Evolutionary conservation across 1,140 invertebrate species (phyloP).

Genomic region (Bathynomus jamesi): DNA sequence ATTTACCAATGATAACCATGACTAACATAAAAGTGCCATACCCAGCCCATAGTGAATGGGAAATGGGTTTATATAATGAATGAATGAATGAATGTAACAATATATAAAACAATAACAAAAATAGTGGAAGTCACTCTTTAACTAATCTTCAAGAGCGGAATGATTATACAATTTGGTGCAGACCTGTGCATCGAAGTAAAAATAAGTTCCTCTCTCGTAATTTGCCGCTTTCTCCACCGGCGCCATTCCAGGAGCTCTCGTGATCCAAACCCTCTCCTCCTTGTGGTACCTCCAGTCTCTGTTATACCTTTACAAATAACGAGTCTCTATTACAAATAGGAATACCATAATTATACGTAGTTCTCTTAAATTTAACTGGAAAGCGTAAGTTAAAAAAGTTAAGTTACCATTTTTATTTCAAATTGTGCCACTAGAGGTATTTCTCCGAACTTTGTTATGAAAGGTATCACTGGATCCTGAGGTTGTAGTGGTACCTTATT

Average conservation of each 20-base stretch:
- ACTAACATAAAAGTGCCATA: neutral
- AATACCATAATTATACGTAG: no score
- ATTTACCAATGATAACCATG: neutral
- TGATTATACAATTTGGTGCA: conserved; percentile 45
- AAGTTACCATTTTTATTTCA: no score
- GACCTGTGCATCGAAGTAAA: conserved; percentile 96
- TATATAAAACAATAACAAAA: no score
- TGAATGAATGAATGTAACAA: conserved; percentile 3
- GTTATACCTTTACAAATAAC: conserved; percentile 61
- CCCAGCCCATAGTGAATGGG: neutral
- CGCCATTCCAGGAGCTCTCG: conserved; percentile 84
- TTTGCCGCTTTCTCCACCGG: conserved; percentile 87
- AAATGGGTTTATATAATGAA: neutral
- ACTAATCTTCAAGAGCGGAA: no score
- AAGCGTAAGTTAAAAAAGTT: no score
- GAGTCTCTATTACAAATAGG: no score
- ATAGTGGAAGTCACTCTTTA: no score
- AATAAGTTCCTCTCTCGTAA: conserved; percentile 96
- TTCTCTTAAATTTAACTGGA: no score
- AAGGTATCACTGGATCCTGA: no score
- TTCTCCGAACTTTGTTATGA: no score
- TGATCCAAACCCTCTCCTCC: conserved; percentile 98
- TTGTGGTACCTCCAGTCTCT: conserved; percentile 99
- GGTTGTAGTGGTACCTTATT: no score
- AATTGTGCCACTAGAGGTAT: no score